Evolutionary conservation across 2,113 vertebrate genomes (phyloP).

Genomic region (Chinchilla lanigera): DNA sequence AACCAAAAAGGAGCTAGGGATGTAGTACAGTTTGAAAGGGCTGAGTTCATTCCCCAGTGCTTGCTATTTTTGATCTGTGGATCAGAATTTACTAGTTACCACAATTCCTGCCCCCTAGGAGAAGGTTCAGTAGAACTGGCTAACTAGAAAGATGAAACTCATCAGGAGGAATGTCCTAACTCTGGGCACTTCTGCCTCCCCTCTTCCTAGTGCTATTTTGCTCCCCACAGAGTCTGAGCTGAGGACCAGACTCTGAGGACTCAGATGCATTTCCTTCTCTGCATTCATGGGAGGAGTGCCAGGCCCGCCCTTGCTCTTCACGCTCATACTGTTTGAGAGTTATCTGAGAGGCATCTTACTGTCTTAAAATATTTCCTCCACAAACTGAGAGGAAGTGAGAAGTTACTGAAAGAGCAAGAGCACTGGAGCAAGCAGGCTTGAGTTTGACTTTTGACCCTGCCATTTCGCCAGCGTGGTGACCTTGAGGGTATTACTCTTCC

Average conservation of each 20-base stretch:
- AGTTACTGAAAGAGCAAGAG: neutral
- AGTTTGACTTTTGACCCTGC: neutral
- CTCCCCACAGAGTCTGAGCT: neutral
- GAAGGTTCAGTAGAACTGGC: neutral
- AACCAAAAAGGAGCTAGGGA: neutral
- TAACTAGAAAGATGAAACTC: neutral
- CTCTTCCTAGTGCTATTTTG: neutral
- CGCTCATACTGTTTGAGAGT: neutral
- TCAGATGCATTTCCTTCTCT: slow-evolving; percentile 12
- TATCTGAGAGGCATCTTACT: slow-evolving; percentile 37
- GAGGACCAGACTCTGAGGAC: neutral
- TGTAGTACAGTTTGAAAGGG: neutral
- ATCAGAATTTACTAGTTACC: neutral
- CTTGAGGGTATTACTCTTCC: neutral
- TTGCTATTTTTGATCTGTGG: neutral
- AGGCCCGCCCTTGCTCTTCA: neutral
- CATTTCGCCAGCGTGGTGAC: neutral
- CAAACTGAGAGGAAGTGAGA: neutral
- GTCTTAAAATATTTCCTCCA: neutral
- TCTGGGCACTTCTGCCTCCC: neutral
- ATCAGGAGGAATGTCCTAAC: neutral
- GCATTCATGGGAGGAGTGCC: neutral
- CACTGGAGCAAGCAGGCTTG: neutral
- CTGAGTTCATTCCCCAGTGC: neutral
- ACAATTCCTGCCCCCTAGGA: neutral